Base-by-base conservation (phyloP, 2,888 invertebrate species). In the Druceiella hillmani region DNA sequence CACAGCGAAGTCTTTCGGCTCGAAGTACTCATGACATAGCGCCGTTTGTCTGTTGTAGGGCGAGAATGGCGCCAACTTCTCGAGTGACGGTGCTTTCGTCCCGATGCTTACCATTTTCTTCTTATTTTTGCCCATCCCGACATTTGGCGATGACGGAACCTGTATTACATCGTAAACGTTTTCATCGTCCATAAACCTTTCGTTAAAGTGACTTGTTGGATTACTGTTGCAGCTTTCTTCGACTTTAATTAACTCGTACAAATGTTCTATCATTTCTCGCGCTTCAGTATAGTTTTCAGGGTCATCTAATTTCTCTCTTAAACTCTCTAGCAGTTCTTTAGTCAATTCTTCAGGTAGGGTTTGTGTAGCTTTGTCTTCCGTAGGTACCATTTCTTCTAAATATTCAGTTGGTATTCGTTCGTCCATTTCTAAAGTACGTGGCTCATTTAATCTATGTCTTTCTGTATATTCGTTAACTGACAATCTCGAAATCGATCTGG, bases 271-370 rank as follows among this genome's bases (percentile, higher is more conserved):
- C 69, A 83, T 81, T 58, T 84, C 83, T 24, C 82, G 69, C 2
- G 86, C 85, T 54, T 85, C 81, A 36, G 79, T 76, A 49, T 83
- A 83, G 40, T 83, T 80, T 36, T 79, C 76, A 0, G 85, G 85
- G 54, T 81, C 81, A 50, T 83, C 81, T 4, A 87, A 57, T 51
- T 79, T 78, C 48, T 80, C 78, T 38, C 80, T 72, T 10, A 87
- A 62, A 45, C 78, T 77, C 48, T 78, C 79, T 41, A 87, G 61
- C 33, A 86, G 71, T 51, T 87, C 86, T 49, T 81, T 78, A 1
- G 85, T 84, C 30, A 87, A 55, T 56, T 85, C 84, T 55, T 83
- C 84, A 0, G 85, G 85, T 33, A 85, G 62, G 1, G 85, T 85
- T 55, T 82, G 81, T 2, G 81, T 80, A 16, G 75, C 76, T 58